Evolutionary conservation across 2,113 vertebrate genomes (phyloP).

Genomic region (Phaetusa simplex): DNA sequence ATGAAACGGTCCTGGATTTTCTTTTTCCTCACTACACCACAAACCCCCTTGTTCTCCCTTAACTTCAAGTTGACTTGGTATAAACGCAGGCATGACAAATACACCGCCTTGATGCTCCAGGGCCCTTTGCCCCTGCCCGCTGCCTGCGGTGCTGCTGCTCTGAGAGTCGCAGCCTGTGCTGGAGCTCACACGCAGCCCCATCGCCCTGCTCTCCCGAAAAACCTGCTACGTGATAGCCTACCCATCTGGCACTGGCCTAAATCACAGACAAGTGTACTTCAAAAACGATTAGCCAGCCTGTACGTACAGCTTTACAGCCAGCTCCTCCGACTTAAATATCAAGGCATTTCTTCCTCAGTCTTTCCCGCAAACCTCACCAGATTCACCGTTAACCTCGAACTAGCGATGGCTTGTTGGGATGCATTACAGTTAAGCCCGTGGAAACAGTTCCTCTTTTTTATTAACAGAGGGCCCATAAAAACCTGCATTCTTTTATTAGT

Average conservation of each 20-base stretch:
- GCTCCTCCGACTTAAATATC: conserved; percentile 43
- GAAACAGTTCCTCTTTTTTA: conserved; percentile 54
- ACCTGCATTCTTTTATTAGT: conserved; percentile 9
- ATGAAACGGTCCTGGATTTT: background rate
- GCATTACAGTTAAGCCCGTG: conserved; percentile 10
- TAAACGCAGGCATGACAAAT: conserved; percentile 32
- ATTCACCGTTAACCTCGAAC: conserved; percentile 30
- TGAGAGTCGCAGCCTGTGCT: background rate
- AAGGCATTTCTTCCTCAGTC: background rate
- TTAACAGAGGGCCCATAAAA: conserved; percentile 54
- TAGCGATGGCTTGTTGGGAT: conserved; percentile 28
- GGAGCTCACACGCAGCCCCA: background rate
- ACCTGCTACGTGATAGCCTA: background rate
- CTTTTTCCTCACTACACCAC: background rate
- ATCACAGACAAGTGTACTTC: conserved; percentile 14
- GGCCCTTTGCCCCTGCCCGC: background rate
- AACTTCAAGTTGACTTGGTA: background rate
- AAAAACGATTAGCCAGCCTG: conserved; percentile 22
- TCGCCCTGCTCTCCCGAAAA: background rate
- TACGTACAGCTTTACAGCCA: background rate
- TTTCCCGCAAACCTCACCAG: conserved; percentile 36
- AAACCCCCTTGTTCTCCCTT: background rate
- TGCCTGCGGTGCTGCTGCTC: background rate
- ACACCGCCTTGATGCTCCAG: background rate
- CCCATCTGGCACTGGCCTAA: background rate